Base-by-base conservation (phyloP, 1,140 invertebrate species). In the Anastatus disparis region DNA sequence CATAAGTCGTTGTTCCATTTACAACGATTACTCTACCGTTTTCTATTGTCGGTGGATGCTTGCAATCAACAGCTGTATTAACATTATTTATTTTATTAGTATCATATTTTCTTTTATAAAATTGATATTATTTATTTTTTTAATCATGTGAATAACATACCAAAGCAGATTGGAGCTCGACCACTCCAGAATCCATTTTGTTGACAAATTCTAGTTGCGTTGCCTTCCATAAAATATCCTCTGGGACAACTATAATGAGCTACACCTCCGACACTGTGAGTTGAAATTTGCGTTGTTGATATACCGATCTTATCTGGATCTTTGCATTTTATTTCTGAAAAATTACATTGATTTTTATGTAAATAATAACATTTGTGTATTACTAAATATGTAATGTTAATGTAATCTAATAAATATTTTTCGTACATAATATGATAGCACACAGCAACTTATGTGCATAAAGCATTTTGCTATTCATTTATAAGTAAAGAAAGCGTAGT, bases 1-100 rank as follows among this genome's bases (percentile, higher is more conserved):
- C 92, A 77, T 93, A 97, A 6, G 90, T 87, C 0, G 93, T 95
- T 0, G 93, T 92, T 24, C 92, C 91, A 76, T 97, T 96, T 42
- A 94, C 90, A 9, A 95, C 89, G 74, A 95, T 95, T 1, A 95
- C 91, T 70, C 94, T 87, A 0, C 94, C 95, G 79, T 96, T 96
- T 56, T 94, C 92, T 53, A 95, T 93, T 3, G 87, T 82, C 24
- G 89, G 88, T 0, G 95, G 95, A 64, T 91, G 88, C 50, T 91
- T 92, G 79, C 95, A 96, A 75, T 95, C 93, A 17, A 96, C 90
- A 72, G 91, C 94, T 95, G 80, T 24, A 84, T n/a, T n/a, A n/a
- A n/a, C n/a, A n/a, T n/a, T n/a, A n/a, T n/a, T n/a, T n/a, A n/a
- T n/a, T n/a, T n/a, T n/a, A n/a, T n/a, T n/a, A n/a, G n/a, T n/a